Conservation (phyloP, 2,797 vertebrate species). For the Apogon talboti region DNA sequence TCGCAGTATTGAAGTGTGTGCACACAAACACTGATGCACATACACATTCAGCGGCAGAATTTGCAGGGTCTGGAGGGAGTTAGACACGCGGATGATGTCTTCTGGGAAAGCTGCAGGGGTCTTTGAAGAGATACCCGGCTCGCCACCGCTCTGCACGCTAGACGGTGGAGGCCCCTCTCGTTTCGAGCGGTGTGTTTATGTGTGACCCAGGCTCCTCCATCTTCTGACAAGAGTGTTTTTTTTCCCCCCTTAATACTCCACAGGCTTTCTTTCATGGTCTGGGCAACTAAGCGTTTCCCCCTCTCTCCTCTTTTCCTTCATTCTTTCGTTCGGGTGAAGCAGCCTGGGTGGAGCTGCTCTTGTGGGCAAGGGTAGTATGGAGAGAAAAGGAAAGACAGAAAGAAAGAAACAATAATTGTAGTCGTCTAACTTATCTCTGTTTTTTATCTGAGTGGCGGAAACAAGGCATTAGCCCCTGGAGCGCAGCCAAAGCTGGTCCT, state of each 20-base stretch:
- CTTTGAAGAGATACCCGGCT: conserved; percentile 78
- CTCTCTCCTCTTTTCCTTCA: conserved; percentile 36
- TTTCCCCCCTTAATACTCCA: conserved; percentile 48
- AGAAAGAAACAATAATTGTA: conserved; percentile 21
- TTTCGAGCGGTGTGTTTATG: conserved; percentile 33
- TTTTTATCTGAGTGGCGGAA: conserved; percentile 68
- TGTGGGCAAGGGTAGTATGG: conserved; percentile 40
- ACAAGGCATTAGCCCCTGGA: conserved; percentile 67
- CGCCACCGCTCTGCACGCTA: conserved; percentile 59
- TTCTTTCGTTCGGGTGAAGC: conserved; percentile 45
- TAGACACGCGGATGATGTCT: conserved; percentile 81
- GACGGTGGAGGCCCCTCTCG: conserved; percentile 57
- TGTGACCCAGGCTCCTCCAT: conserved; percentile 48
- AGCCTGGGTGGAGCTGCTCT: conserved; percentile 53
- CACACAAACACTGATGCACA: conserved; percentile 56
- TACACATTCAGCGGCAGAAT: conserved; percentile 32
- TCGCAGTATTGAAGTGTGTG: conserved; percentile 71
- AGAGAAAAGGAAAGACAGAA: conserved; percentile 25
- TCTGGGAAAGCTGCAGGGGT: conserved; percentile 81
- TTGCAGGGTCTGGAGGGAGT: conserved; percentile 75
- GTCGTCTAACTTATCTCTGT: conserved; percentile 10
- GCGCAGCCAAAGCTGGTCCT: conserved; percentile 44
- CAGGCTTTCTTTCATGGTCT: conserved; percentile 70
- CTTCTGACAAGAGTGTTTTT: conserved; percentile 51
- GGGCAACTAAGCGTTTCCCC: conserved; percentile 41